A percentile compares a stretch with the other conserved stretches of the same genome.
Conservation (phyloP, 2,888 invertebrate species). For the Pollenia angustigena region DNA sequence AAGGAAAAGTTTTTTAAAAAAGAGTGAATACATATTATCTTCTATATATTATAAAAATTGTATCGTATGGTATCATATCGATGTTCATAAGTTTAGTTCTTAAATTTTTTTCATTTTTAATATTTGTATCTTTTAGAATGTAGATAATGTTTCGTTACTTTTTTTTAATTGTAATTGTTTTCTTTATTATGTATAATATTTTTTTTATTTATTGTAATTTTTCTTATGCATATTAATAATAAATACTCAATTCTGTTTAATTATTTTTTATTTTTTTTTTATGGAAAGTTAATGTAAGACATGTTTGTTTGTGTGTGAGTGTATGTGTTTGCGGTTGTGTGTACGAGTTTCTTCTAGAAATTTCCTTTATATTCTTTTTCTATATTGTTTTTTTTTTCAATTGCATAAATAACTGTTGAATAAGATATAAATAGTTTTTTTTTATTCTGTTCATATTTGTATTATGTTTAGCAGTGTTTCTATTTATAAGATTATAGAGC, state of each 20-base stretch:
- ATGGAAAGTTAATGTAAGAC: constrained; percentile 55
- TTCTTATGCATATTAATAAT: constrained; percentile 71
- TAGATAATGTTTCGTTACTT: constrained; percentile 78
- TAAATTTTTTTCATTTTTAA: constrained; percentile 74
- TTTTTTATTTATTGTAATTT: constrained; percentile 78
- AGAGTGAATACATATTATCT: constrained; percentile 64
- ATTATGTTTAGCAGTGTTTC: constrained; percentile 77
- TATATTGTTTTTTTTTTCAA: constrained; percentile 49
- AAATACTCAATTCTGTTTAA: constrained; percentile 71
- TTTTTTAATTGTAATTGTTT: constrained; percentile 77
- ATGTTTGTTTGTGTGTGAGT: constrained; percentile 32
- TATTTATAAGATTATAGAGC: constrained; percentile 69
- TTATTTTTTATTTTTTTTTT: constrained; percentile 52
- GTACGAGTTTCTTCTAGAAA: constrained; percentile 41
- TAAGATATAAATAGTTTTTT: constrained; percentile 72
- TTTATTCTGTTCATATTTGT: constrained; percentile 73
- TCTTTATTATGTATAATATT: constrained; percentile 43
- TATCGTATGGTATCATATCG: constrained; percentile 83
- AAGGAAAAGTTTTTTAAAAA: constrained; percentile 47
- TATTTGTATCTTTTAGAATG: constrained; percentile 77
- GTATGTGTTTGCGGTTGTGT: constrained; percentile 39
- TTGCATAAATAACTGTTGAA: constrained; percentile 73
- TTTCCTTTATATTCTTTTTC: constrained; percentile 31
- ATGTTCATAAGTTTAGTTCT: constrained; percentile 78
- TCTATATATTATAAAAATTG: constrained; percentile 75